phyloP scores from a whole-genome alignment of 2,888 invertebrate genomes.

The Drosophila falleni region DNA sequence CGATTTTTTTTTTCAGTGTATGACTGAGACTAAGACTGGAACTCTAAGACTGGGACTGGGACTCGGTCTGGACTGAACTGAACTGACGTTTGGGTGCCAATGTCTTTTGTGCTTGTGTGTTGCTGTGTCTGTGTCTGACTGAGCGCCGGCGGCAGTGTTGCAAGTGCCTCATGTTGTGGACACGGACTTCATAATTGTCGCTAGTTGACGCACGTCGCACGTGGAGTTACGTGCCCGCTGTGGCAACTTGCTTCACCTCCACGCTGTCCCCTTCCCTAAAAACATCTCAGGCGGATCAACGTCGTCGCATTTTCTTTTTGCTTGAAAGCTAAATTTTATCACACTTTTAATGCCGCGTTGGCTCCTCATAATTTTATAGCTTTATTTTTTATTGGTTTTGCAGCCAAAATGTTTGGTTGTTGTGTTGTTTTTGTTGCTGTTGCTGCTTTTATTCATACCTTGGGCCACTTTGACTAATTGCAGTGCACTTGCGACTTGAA shows the following conservation, averaged over 20 bases:
- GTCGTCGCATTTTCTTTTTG: constrained; percentile 34
- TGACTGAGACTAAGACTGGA: not conserved
- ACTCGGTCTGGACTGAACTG: constrained; percentile 23
- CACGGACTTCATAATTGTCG: constrained; percentile 77
- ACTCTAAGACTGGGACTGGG: constrained; percentile 10
- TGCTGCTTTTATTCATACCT: constrained; percentile 39
- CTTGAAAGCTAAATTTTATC: constrained; percentile 68
- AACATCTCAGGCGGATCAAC: constrained; percentile 37
- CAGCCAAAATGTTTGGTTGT: constrained; percentile 59
- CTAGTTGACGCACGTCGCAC: constrained; percentile 78
- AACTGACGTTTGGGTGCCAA: constrained; percentile 66
- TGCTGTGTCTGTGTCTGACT: constrained; percentile 4
- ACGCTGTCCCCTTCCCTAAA: not conserved
- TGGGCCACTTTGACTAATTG: constrained; percentile 77
- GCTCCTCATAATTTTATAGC: constrained; percentile 72
- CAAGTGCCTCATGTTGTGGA: constrained; percentile 52
- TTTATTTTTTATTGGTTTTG: constrained; percentile 59
- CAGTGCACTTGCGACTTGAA: constrained; percentile 73
- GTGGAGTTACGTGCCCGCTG: constrained; percentile 69
- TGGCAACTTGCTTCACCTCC: constrained; percentile 16
- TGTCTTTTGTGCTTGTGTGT: constrained; percentile 25
- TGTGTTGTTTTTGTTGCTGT: constrained; percentile 23
- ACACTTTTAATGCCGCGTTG: constrained; percentile 74
- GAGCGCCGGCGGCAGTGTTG: constrained; percentile 63
- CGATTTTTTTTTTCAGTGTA: too few species aligned